A percentile compares a stretch with the other conserved stretches of the same genome.
phyloP scores from a whole-genome alignment of 1,140 invertebrate genomes.

The Tetragnatha versicolor region DNA sequence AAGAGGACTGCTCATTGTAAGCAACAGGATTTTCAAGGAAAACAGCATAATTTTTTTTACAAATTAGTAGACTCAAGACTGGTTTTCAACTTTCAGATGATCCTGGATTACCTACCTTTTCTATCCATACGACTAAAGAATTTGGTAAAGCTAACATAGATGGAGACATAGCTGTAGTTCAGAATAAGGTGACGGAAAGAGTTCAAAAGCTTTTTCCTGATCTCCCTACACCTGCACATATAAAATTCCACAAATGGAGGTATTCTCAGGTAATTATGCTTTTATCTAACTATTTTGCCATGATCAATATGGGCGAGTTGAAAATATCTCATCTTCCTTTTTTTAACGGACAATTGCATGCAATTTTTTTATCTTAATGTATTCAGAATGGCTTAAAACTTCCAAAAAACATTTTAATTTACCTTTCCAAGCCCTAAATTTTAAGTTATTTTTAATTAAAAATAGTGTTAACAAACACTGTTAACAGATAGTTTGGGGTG shows the following conservation, averaged over 20 bases:
- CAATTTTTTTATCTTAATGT: too few species aligned
- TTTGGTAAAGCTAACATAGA: slow-evolving; percentile 27
- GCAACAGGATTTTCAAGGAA: too few species aligned
- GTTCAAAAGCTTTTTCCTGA: slow-evolving; percentile 12
- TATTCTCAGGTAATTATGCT: slow-evolving; percentile 34
- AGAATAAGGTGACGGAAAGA: not conserved
- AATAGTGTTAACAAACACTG: too few species aligned
- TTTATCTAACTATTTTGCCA: not conserved
- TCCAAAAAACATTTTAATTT: too few species aligned
- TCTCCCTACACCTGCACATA: not conserved
- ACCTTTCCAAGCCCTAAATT: too few species aligned
- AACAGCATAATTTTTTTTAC: not conserved
- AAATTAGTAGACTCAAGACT: not conserved
- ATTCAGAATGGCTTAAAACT: too few species aligned
- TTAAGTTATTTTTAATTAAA: too few species aligned
- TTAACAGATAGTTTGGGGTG: too few species aligned
- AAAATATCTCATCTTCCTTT: too few species aligned
- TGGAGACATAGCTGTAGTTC: not conserved
- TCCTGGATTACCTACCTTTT: slow-evolving; percentile 4
- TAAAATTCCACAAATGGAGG: slow-evolving; percentile 42
- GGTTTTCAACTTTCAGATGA: not conserved
- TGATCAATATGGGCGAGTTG: too few species aligned
- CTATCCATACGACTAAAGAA: slow-evolving; percentile 39
- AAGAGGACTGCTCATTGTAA: too few species aligned
- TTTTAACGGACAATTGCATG: too few species aligned